Evolutionary conservation across 2,888 invertebrate genomes (phyloP).

Genomic region (Pterobdella sp.): DNA sequence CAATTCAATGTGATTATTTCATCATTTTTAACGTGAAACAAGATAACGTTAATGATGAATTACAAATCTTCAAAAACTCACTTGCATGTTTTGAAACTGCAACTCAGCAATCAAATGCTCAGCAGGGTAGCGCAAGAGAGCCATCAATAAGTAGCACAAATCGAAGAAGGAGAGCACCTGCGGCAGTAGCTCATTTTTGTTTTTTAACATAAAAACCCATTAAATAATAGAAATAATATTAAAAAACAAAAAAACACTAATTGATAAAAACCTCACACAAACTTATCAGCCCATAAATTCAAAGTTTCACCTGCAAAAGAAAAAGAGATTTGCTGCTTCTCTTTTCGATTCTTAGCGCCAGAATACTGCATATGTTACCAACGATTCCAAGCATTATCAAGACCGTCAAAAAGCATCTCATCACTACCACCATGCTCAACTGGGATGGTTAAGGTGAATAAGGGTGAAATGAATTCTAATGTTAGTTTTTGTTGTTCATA

Average conservation of each 20-base stretch:
- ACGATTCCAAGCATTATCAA: slow-evolving; percentile 22
- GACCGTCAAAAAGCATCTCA: not conserved
- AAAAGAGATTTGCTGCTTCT: slow-evolving; percentile 24
- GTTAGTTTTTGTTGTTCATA: no score
- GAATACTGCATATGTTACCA: slow-evolving; percentile 27
- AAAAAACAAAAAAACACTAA: no score
- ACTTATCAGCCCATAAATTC: no score
- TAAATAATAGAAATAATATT: no score
- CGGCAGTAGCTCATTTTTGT: not conserved
- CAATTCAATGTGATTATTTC: not conserved
- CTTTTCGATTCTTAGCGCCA: slow-evolving; percentile 23
- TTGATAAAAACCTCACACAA: no score
- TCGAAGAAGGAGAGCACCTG: slow-evolving; percentile 37
- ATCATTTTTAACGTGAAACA: not conserved
- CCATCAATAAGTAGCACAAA: slow-evolving; percentile 33
- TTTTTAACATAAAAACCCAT: not conserved
- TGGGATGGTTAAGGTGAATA: no score
- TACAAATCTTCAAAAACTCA: not conserved
- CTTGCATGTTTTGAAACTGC: not conserved
- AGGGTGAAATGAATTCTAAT: no score
- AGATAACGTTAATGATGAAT: not conserved
- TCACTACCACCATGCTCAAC: not conserved
- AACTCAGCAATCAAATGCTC: slow-evolving; percentile 31
- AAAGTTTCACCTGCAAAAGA: slow-evolving; percentile 21
- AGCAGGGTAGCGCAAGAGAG: slow-evolving; percentile 36